Conservation (phyloP, 2,113 vertebrate species). For the Callionymus lyra region DNA sequence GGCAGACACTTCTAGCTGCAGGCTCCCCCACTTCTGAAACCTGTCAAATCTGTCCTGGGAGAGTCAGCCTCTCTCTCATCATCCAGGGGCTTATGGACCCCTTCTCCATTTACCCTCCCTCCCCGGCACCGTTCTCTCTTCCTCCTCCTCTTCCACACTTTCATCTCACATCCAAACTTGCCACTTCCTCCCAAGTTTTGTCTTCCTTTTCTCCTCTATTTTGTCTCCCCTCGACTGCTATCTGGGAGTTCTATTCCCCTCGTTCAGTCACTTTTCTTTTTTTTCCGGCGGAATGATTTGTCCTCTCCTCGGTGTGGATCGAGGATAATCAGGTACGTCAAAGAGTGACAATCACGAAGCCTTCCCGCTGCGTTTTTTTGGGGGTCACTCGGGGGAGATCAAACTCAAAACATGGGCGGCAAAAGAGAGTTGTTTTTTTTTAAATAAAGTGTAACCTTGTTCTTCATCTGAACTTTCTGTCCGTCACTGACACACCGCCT, state of each 20-base stretch:
- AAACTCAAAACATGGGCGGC: slow-evolving; percentile 27
- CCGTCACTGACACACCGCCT: no score
- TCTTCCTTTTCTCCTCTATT: slow-evolving; percentile 59
- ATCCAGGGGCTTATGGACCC: slow-evolving; percentile 70
- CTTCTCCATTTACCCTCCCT: slow-evolving; percentile 65
- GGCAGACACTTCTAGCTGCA: slow-evolving; percentile 70
- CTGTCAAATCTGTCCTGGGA: slow-evolving; percentile 74
- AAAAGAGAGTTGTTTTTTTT: slow-evolving; percentile 21
- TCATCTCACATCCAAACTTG: slow-evolving; percentile 66
- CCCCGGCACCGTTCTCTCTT: slow-evolving; percentile 46
- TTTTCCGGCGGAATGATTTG: slow-evolving; percentile 15
- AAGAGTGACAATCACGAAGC: slow-evolving; percentile 37
- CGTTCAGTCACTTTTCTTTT: slow-evolving; percentile 18
- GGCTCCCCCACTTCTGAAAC: slow-evolving; percentile 75
- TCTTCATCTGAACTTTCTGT: no score
- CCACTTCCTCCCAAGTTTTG: slow-evolving; percentile 58
- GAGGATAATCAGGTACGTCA: slow-evolving; percentile 43
- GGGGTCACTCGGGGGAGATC: slow-evolving; percentile 27
- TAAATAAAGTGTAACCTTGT: slow-evolving; percentile 11
- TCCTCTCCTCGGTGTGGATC: slow-evolving; percentile 20
- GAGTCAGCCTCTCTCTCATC: slow-evolving; percentile 69
- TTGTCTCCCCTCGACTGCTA: slow-evolving; percentile 37
- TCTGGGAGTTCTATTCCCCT: slow-evolving; percentile 21
- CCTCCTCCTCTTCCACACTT: slow-evolving; percentile 53
- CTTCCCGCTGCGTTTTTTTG: slow-evolving; percentile 30